Evolutionary conservation across 2,888 invertebrate species (phyloP).

Genomic region (Clanis bilineata): DNA sequence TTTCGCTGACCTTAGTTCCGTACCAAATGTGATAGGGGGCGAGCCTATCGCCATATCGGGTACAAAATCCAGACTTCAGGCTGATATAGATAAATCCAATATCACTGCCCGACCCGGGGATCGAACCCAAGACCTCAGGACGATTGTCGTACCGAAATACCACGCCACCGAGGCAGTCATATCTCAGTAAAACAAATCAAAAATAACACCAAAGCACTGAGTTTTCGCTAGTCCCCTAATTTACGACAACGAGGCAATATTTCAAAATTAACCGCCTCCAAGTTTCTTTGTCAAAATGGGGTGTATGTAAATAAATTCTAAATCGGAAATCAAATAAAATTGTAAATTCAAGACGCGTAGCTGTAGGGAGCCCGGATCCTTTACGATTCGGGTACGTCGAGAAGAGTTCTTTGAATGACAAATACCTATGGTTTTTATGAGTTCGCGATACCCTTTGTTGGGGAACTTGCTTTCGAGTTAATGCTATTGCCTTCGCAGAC

Average conservation of each 20-base stretch:
- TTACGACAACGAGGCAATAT: slow-evolving; percentile 6
- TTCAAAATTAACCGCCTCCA: slow-evolving; percentile 12
- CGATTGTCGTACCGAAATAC: too few species aligned
- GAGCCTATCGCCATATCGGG: too few species aligned
- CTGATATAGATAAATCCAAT: too few species aligned
- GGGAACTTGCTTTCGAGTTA: slow-evolving; percentile 2
- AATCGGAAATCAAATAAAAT: slow-evolving; percentile 61
- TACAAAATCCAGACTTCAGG: too few species aligned
- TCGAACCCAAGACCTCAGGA: too few species aligned
- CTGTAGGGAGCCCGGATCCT: slow-evolving; percentile 6
- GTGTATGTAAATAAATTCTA: slow-evolving; percentile 33
- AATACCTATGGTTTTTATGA: slow-evolving; percentile 62
- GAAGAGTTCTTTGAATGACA: slow-evolving; percentile 55
- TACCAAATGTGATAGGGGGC: too few species aligned
- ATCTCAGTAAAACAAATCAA: too few species aligned
- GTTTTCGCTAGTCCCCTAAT: slow-evolving; percentile 4
- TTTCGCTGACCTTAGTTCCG: too few species aligned
- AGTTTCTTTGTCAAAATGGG: slow-evolving; percentile 8
- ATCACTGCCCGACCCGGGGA: too few species aligned
- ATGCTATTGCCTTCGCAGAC: slow-evolving; percentile 2
- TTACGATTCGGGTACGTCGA: slow-evolving; percentile 32
- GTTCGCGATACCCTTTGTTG: slow-evolving; percentile 46
- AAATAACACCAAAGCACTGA: background rate
- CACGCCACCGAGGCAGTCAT: too few species aligned
- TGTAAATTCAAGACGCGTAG: slow-evolving; percentile 41